A percentile compares a stretch with the other conserved stretches of the same genome.
phyloP scores from a whole-genome alignment of 2,113 vertebrate species.

The Hypocryptadius cinnamomeus region DNA sequence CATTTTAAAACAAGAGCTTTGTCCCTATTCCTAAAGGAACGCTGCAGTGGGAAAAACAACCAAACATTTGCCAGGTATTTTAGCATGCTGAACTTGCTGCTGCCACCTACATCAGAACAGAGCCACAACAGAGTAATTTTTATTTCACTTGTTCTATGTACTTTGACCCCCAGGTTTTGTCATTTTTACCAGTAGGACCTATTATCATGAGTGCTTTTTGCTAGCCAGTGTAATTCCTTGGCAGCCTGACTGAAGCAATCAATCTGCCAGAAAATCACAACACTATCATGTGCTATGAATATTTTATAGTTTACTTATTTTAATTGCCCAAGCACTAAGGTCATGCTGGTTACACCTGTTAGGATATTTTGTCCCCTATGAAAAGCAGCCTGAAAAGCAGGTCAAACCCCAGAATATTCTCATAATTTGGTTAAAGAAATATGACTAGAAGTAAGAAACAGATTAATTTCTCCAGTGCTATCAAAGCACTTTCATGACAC shows the following conservation, averaged over 20 bases:
- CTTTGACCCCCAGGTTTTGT: constrained; percentile 15
- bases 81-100: not conserved
- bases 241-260: constrained; percentile 15
- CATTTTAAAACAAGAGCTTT: not conserved
- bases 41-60: not conserved
- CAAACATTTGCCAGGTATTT: not conserved
- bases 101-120: not conserved
- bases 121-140: not conserved
- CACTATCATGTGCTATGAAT: constrained; percentile 16
- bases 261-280: constrained; percentile 28
- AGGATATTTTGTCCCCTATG: not conserved
- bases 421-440: not conserved
- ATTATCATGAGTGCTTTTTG: not conserved
- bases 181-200: constrained; percentile 21
- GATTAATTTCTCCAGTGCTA: not conserved
- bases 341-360: not conserved
- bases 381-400: not conserved
- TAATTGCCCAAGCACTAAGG: constrained; percentile 30
- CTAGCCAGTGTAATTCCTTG: constrained; percentile 6
- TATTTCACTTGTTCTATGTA: not conserved
- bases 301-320: constrained; percentile 42
- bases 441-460: not conserved
- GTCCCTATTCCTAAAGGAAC: not conserved
- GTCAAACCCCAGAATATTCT: not conserved
- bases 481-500: not conserved